Percentiles rank a stretch among this genome's conserved stretches.
Conservation (phyloP, 1,140 invertebrate species). For the Cecropterus lyciades region DNA sequence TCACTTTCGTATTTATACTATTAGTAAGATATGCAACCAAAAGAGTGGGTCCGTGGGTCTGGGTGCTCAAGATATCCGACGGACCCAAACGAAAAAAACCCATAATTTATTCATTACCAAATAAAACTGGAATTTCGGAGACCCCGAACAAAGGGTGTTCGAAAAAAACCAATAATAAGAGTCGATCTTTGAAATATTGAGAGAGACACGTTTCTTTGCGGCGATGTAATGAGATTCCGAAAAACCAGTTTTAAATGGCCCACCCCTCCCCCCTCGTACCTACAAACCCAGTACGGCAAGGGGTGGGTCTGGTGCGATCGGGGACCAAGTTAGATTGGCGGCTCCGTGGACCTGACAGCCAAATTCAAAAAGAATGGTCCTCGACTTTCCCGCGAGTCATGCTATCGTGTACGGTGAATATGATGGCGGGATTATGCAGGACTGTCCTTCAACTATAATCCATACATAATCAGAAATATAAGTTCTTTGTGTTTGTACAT, state of each 20-base stretch:
- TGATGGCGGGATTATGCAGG: too few relatives aligned
- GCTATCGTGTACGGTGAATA: not conserved
- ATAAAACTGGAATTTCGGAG: slow-evolving; percentile 40
- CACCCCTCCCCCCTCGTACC: slow-evolving; percentile 1
- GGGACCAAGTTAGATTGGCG: slow-evolving; percentile 44
- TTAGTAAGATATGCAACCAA: too few relatives aligned
- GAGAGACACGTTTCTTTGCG: slow-evolving; percentile 59
- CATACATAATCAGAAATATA: too few relatives aligned
- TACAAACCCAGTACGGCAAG: not conserved
- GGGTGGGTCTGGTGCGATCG: slow-evolving; percentile 1
- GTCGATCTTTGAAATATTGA: slow-evolving; percentile 61
- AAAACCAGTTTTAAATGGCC: slow-evolving; percentile 41
- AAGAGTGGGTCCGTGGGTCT: too few relatives aligned
- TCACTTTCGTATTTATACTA: too few relatives aligned
- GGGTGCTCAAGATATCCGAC: not conserved
- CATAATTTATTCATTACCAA: slow-evolving; percentile 46
- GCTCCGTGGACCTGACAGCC: slow-evolving; percentile 55
- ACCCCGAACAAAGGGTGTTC: slow-evolving; percentile 40
- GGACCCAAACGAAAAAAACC: slow-evolving; percentile 12
- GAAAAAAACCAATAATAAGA: slow-evolving; percentile 56
- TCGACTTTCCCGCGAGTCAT: slow-evolving; percentile 50
- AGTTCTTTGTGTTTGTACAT: too few relatives aligned
- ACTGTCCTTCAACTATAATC: too few relatives aligned
- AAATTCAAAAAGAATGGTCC: slow-evolving; percentile 62
- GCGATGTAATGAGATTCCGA: slow-evolving; percentile 55